A percentile compares a stretch with the other conserved stretches of the same genome.
phyloP scores from a whole-genome alignment of 2,113 vertebrate species.

The Petromus typicus region DNA sequence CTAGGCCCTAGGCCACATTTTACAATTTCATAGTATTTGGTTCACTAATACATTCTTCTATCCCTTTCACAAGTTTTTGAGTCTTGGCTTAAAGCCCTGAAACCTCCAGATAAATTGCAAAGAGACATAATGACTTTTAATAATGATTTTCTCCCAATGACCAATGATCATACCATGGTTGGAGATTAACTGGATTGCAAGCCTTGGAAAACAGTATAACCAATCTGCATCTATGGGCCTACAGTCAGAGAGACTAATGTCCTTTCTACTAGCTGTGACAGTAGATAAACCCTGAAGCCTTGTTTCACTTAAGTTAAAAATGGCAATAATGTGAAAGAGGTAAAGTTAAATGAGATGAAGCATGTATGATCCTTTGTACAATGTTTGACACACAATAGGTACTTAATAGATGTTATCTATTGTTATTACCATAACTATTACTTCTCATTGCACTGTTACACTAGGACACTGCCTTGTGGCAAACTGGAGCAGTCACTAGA shows the following conservation, averaged over 20 bases:
- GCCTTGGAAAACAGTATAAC: not conserved
- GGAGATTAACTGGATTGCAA: not conserved
- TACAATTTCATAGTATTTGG: not conserved
- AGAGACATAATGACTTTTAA: slow-evolving; percentile 30
- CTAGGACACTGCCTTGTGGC: not conserved
- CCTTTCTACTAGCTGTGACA: not conserved
- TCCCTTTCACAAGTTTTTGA: not conserved
- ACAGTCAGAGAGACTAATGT: not conserved
- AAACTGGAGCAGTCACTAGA: not conserved
- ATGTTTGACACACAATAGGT: not conserved
- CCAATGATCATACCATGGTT: not conserved
- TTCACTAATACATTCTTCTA: not conserved
- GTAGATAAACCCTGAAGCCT: not conserved
- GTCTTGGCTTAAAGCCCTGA: not conserved
- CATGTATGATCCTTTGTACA: not conserved
- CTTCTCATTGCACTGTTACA: not conserved
- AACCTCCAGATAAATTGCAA: slow-evolving; percentile 29
- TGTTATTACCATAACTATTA: not conserved
- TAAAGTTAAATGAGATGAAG: slow-evolving; percentile 29
- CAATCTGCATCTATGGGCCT: not conserved
- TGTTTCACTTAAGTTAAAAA: slow-evolving; percentile 16
- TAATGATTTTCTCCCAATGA: slow-evolving; percentile 9
- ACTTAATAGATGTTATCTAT: not conserved
- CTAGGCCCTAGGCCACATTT: not conserved
- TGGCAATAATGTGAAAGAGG: not conserved